Conservation (phyloP, 1,140 invertebrate genomes). For the Agrypnia vestita region DNA sequence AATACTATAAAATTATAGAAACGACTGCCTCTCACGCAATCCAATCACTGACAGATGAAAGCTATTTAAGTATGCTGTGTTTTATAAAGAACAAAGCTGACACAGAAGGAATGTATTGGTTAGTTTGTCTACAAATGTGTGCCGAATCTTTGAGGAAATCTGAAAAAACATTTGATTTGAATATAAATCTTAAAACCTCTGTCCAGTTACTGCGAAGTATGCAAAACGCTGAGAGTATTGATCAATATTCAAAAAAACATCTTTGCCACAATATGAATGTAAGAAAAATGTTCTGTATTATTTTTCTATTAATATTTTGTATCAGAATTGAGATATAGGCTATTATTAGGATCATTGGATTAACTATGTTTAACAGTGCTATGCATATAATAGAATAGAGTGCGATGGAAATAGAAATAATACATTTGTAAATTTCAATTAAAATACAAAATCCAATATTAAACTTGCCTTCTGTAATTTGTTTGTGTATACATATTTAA, state of each 20-base stretch:
- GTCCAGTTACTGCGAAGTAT: constrained; percentile 10
- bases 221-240: constrained; percentile 20
- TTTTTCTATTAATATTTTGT: background rate
- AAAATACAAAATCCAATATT: too few species aligned
- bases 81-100: constrained; percentile 41
- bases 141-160: constrained; percentile 9
- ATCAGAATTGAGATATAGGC: too few species aligned
- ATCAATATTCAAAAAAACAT: constrained; percentile 13
- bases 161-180: constrained; percentile 29
- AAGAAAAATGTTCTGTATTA: background rate
- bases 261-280: constrained; percentile 39
- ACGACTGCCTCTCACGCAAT: constrained; percentile 26
- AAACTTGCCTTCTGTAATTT: too few species aligned
- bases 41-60: constrained; percentile 41
- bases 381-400: too few species aligned
- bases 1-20: constrained; percentile 43
- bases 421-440: too few species aligned
- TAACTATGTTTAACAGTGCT: too few species aligned
- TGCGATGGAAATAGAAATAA: too few species aligned
- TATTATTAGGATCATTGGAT: too few species aligned
- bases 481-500: too few species aligned
- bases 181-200: constrained; percentile 8
- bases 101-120: constrained; percentile 55
- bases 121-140: constrained; percentile 48
- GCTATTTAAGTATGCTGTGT: constrained; percentile 40